Evolutionary conservation across 2,888 invertebrate genomes (phyloP).

Genomic region (Rutpela maculata): DNA sequence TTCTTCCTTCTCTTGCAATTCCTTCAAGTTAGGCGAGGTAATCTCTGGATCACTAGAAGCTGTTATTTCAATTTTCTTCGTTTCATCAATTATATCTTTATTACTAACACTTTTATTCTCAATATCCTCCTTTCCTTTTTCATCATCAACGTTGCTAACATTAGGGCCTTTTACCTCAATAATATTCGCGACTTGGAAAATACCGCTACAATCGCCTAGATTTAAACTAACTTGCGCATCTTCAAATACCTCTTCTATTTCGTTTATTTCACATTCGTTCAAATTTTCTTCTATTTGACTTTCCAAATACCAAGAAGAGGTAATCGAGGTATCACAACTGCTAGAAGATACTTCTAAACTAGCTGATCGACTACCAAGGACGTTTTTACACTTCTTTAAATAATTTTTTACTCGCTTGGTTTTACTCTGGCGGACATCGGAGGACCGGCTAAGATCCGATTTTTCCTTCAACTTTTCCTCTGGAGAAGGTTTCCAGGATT

Average conservation of each 20-base stretch:
- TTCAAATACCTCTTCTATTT: constrained; percentile 67
- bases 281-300: constrained; percentile 60
- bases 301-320: constrained; percentile 68
- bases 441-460: constrained; percentile 67
- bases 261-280: constrained; percentile 66
- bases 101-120: constrained; percentile 27
- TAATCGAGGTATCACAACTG: constrained; percentile 45
- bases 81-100: constrained; percentile 36
- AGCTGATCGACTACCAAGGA: constrained; percentile 65
- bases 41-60: constrained; percentile 42
- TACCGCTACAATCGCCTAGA: constrained; percentile 50
- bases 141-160: constrained; percentile 16
- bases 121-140: constrained; percentile 17
- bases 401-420: constrained; percentile 76
- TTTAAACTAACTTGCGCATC: constrained; percentile 59
- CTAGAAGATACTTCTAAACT: constrained; percentile 55
- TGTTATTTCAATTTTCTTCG: constrained; percentile 30
- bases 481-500: constrained; percentile 70
- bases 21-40: constrained; percentile 69
- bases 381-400: constrained; percentile 76
- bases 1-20: constrained; percentile 69
- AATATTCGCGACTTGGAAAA: constrained; percentile 65
- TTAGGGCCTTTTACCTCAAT: constrained; percentile 63
- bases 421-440: constrained; percentile 75
- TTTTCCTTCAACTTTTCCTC: constrained; percentile 64